These are phyloP conservation scores for Heterodera schachtii DNA, from an alignment of 1,140 invertebrate species.

Conservation along the genomic window DNA sequence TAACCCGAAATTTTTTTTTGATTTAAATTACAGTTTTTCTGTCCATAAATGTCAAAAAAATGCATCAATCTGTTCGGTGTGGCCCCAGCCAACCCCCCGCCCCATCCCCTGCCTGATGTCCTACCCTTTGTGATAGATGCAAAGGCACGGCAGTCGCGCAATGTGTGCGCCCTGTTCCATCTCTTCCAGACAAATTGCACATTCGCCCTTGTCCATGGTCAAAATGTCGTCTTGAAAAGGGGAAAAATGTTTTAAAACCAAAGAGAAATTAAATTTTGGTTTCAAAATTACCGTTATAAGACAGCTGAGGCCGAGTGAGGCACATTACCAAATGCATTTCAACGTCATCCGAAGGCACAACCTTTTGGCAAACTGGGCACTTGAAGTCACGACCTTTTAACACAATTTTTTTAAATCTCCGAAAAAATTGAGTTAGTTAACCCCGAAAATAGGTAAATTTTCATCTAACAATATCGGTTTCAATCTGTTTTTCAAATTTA, in stretches of 20 bases:
- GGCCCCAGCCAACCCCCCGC: too few relatives aligned
- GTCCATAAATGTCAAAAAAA: too few relatives aligned
- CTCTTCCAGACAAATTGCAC: slow-evolving; percentile 97
- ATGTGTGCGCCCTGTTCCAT: slow-evolving; percentile 90
- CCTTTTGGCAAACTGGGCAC: slow-evolving; percentile 97
- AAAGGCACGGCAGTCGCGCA: slow-evolving; percentile 94
- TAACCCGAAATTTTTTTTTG: too few relatives aligned
- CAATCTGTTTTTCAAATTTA: too few relatives aligned
- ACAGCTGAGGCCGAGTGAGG: slow-evolving; percentile 94
- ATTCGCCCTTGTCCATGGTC: slow-evolving; percentile 91
- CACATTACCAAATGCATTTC: slow-evolving; percentile 98
- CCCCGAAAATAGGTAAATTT: too few relatives aligned
- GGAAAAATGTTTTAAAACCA: too few relatives aligned
- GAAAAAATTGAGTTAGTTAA: too few relatives aligned
- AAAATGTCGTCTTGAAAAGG: slow-evolving; percentile 84
- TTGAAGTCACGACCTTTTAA: slow-evolving; percentile 78
- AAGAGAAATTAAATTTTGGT: not conserved
- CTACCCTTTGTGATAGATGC: slow-evolving; percentile 98
- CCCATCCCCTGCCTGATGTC: not conserved
- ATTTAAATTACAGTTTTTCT: not conserved
- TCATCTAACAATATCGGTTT: not conserved
- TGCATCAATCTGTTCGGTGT: too few relatives aligned
- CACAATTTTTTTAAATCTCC: not conserved
- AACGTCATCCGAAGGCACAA: slow-evolving; percentile 92
- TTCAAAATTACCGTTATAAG: slow-evolving; percentile 82